Evolutionary conservation across 1,140 invertebrate genomes (phyloP).

Genomic region (Cydia pomonella): DNA sequence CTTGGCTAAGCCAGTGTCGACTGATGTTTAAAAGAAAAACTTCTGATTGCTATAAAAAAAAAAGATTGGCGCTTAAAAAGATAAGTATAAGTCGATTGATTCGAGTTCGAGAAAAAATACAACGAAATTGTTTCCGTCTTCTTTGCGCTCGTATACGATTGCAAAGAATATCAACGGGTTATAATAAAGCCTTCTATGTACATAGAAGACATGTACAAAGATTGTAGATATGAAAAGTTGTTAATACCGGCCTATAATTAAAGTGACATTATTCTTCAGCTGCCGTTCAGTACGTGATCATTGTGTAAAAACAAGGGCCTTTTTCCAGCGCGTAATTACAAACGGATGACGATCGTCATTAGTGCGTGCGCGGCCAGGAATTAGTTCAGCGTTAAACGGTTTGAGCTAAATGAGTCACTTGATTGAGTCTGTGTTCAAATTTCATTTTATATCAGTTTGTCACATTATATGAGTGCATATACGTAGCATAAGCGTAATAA

Average conservation of each 20-base stretch:
- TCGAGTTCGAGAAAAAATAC: too few species aligned
- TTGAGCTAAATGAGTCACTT: constrained; percentile 6
- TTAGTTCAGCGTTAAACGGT: constrained; percentile 22
- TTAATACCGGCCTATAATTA: constrained; percentile 18
- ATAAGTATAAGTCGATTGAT: too few species aligned
- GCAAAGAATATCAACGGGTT: too few species aligned
- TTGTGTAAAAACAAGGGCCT: constrained; percentile 62
- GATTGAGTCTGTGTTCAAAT: not conserved
- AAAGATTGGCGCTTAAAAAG: too few species aligned
- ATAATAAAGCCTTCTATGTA: not conserved
- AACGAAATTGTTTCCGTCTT: too few species aligned
- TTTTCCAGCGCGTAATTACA: constrained; percentile 67
- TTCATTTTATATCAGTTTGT: too few species aligned
- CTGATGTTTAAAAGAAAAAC: not conserved
- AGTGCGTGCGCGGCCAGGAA: constrained; percentile 37
- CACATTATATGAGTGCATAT: too few species aligned
- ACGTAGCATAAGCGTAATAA: too few species aligned
- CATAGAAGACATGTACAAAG: constrained; percentile 1
- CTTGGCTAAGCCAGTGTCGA: constrained; percentile 8
- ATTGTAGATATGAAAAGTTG: constrained; percentile 3
- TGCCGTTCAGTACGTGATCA: constrained; percentile 35
- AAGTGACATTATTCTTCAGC: constrained; percentile 35
- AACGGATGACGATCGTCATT: constrained; percentile 64
- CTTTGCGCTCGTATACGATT: too few species aligned
- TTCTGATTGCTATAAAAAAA: not conserved